Conservation (phyloP, 2,888 invertebrate genomes). For the Pachydiplax longipennis region DNA sequence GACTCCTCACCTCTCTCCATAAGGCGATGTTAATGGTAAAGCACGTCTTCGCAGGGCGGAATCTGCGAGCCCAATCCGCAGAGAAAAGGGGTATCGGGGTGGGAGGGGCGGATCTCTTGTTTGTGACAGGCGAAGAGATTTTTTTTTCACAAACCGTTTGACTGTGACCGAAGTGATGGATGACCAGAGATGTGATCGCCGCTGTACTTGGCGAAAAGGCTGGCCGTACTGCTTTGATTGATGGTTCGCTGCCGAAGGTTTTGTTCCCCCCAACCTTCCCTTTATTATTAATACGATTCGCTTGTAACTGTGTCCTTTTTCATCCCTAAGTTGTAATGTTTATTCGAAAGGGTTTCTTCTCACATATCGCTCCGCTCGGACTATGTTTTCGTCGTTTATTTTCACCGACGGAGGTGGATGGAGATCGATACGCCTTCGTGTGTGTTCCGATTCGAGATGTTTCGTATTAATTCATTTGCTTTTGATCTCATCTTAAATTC, state of each 20-base stretch:
- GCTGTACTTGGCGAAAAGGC: conserved; percentile 20
- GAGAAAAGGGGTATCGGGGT: not conserved
- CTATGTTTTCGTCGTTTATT: not conserved
- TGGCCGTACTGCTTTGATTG: conserved; percentile 11
- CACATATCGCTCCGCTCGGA: not conserved
- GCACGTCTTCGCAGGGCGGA: not conserved
- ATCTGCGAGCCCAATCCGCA: no score
- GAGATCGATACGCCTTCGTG: no score
- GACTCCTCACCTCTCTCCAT: no score
- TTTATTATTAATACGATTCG: conserved; percentile 8
- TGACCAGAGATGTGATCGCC: conserved; percentile 16
- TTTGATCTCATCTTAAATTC: no score
- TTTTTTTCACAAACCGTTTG: not conserved
- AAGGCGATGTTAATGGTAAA: no score
- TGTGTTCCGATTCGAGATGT: no score
- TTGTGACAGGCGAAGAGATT: not conserved
- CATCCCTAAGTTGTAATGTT: not conserved
- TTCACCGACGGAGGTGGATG: not conserved
- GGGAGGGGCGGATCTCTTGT: not conserved
- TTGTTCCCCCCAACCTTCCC: not conserved
- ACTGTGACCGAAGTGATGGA: not conserved
- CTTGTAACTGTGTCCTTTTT: not conserved
- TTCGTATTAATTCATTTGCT: no score
- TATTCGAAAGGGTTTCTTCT: not conserved
- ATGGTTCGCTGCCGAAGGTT: not conserved